Conservation (phyloP, 1,140 invertebrate genomes). For the Liolophura sinensis region DNA sequence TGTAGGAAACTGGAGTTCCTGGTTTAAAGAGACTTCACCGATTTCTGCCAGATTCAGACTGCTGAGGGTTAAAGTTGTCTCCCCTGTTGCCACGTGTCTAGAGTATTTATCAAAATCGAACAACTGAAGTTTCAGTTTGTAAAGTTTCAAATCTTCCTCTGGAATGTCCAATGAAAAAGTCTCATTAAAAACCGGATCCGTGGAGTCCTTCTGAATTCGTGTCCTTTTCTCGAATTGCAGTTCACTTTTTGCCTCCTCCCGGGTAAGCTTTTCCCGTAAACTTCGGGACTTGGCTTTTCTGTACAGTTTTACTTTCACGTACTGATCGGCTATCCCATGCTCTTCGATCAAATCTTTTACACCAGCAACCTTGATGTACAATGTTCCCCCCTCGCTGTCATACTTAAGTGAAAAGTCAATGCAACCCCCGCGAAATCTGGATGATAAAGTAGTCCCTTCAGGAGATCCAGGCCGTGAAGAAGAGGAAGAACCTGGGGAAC, state of each 20-base stretch:
- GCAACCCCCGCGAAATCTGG: background rate
- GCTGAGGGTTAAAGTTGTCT: slow-evolving; percentile 63
- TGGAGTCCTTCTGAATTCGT: slow-evolving; percentile 65
- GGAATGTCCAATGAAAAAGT: slow-evolving; percentile 67
- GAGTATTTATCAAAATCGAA: slow-evolving; percentile 66
- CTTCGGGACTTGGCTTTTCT: no score
- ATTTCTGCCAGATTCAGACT: slow-evolving; percentile 64
- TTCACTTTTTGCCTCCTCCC: no score
- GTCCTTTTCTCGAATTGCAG: slow-evolving; percentile 14
- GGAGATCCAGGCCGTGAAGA: no score
- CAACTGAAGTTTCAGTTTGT: slow-evolving; percentile 64
- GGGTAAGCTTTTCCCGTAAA: no score
- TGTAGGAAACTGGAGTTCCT: slow-evolving; percentile 19
- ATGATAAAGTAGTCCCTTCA: no score
- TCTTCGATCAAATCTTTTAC: no score
- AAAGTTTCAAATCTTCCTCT: slow-evolving; percentile 58
- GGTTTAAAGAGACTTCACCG: slow-evolving; percentile 56
- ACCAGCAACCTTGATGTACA: slow-evolving; percentile 23
- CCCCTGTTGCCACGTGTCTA: slow-evolving; percentile 65
- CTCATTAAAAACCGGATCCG: slow-evolving; percentile 72
- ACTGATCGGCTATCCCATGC: no score
- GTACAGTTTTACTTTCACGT: no score
- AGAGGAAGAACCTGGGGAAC: no score
- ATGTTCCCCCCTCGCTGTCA: slow-evolving; percentile 23
- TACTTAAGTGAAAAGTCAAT: slow-evolving; percentile 25